phyloP scores from a whole-genome alignment of 2,888 invertebrate species.

The Lycia hirtaria region DNA sequence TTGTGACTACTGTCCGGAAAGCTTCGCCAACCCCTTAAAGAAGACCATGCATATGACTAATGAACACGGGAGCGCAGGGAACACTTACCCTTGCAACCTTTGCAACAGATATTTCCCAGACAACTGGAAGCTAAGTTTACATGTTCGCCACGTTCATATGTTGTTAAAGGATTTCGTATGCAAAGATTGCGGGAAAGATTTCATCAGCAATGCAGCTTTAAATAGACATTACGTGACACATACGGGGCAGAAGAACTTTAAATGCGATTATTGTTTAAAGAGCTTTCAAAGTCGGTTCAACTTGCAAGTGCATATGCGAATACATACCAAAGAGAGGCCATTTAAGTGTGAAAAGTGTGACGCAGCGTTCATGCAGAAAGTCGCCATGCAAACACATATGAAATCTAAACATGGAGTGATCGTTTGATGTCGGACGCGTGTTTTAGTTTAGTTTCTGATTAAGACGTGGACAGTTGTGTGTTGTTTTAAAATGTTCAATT shows the following conservation, averaged over 20 bases:
- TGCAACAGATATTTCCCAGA: constrained; percentile 57
- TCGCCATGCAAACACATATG: constrained; percentile 69
- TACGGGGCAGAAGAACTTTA: constrained; percentile 47
- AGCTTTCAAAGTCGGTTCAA: constrained; percentile 40
- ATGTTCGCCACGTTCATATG: constrained; percentile 55
- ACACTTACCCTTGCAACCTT: constrained; percentile 51
- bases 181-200: constrained; percentile 53
- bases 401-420: constrained; percentile 54
- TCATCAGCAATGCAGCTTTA: constrained; percentile 47
- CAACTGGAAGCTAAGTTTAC: constrained; percentile 45
- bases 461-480: no score
- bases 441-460: no score
- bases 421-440: no score
- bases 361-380: constrained; percentile 58
- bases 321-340: constrained; percentile 40
- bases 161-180: constrained; percentile 56
- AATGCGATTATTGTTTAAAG: constrained; percentile 59
- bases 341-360: constrained; percentile 43
- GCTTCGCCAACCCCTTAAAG: constrained; percentile 49
- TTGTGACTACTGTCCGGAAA: constrained; percentile 51
- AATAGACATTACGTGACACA: constrained; percentile 53
- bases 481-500: no score
- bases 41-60: constrained; percentile 51
- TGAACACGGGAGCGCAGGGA: constrained; percentile 49
- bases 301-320: constrained; percentile 55